Percentiles rank a stretch among this genome's conserved stretches.
Conservation (phyloP, 2,888 invertebrate genomes). For the Leptopilina syphax region DNA sequence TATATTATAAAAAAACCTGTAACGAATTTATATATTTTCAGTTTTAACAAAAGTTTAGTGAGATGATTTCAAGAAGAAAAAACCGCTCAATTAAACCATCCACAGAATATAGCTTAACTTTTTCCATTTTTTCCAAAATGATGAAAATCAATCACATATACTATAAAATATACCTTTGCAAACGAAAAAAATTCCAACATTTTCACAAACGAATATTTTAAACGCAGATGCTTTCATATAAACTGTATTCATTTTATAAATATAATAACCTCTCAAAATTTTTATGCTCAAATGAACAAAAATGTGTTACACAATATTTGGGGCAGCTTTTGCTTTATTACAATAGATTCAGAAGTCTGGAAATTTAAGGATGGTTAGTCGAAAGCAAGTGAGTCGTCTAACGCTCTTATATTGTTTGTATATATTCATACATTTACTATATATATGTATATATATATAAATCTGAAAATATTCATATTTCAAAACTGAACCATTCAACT, state of each 20-base stretch:
- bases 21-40: too few relatives aligned
- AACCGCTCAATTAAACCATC: background rate
- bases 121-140: background rate
- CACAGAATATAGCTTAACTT: background rate
- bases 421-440: background rate
- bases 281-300: slow-evolving; percentile 68
- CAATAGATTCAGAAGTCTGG: slow-evolving; percentile 69
- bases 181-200: too few relatives aligned
- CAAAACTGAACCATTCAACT: slow-evolving; percentile 17
- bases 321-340: slow-evolving; percentile 54
- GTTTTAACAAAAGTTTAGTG: too few relatives aligned
- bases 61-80: too few relatives aligned
- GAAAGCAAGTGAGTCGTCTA: slow-evolving; percentile 22
- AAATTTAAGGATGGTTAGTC: slow-evolving; percentile 59
- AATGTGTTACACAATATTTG: slow-evolving; percentile 71
- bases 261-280: slow-evolving; percentile 66
- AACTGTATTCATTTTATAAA: slow-evolving; percentile 54
- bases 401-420: background rate
- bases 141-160: background rate
- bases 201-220: background rate
- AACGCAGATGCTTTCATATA: slow-evolving; percentile 47
- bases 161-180: background rate
- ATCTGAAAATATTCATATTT: background rate
- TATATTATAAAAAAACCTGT: too few relatives aligned
- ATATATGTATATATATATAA: background rate